phyloP scores from a whole-genome alignment of 2,888 invertebrate species.

The Cyclophora albipunctata region DNA sequence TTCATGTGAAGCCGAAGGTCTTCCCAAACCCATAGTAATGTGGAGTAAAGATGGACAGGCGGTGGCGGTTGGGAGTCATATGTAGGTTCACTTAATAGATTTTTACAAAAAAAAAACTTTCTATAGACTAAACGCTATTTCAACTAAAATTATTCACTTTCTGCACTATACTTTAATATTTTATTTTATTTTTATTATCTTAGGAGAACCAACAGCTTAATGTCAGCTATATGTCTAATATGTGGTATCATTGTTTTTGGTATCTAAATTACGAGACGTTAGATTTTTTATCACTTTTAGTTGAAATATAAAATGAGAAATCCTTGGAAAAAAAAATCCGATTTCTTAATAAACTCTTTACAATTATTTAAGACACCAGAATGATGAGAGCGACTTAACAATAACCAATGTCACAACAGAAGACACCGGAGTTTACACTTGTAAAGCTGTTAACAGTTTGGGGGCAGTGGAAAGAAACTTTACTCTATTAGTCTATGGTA shows the following conservation, averaged over 20 bases:
- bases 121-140: no score
- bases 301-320: background rate
- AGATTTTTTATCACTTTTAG: background rate
- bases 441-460: constrained; percentile 48
- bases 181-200: no score
- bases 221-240: no score
- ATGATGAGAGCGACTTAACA: constrained; percentile 32
- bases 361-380: constrained; percentile 34
- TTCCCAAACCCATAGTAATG: constrained; percentile 53
- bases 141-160: no score
- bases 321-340: background rate
- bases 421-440: constrained; percentile 56
- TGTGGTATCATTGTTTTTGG: no score
- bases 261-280: no score
- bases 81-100: constrained; percentile 34
- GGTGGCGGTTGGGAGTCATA: constrained; percentile 37
- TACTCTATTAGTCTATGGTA: constrained; percentile 59
- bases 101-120: no score
- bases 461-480: constrained; percentile 56
- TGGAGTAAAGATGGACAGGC: constrained; percentile 63
- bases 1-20: constrained; percentile 48
- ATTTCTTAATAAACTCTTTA: background rate
- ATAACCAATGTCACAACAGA: constrained; percentile 36
- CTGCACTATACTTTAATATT: no score
- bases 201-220: no score